Percentiles rank a stretch among this genome's conserved stretches.
Evolutionary conservation across 2,113 vertebrate genomes (phyloP).

Genomic region (Genyomyrus donnyi): DNA sequence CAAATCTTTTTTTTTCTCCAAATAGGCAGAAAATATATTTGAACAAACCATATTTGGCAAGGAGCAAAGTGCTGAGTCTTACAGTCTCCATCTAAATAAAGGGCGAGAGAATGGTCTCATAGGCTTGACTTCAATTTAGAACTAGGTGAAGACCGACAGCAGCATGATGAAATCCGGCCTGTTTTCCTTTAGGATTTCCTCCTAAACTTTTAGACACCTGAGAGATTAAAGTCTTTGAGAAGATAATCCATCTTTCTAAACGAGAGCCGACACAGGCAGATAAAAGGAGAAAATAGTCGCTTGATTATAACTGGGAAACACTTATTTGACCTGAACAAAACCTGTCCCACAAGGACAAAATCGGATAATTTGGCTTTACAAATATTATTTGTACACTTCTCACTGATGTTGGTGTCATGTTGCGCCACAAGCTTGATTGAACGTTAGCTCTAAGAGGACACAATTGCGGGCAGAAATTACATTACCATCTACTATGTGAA

Average conservation of each 20-base stretch:
- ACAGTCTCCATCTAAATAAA: slow-evolving; percentile 5
- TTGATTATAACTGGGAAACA: slow-evolving; percentile 16
- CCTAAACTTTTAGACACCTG: slow-evolving; percentile 18
- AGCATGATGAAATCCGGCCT: slow-evolving; percentile 11
- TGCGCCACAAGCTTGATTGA: background rate
- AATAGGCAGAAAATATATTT: background rate
- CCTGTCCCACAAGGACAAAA: background rate
- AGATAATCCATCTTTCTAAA: slow-evolving; percentile 29
- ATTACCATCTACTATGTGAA: background rate
- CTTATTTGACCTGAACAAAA: slow-evolving; percentile 1
- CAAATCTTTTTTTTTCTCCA: background rate
- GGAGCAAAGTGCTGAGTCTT: background rate
- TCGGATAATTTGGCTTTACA: slow-evolving; percentile 3
- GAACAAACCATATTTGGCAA: background rate
- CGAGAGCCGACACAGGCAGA: slow-evolving; percentile 19
- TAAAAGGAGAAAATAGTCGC: slow-evolving; percentile 21
- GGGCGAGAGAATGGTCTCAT: background rate
- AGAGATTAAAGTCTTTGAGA: slow-evolving; percentile 26
- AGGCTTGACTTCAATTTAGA: slow-evolving; percentile 18
- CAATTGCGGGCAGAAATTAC: background rate
- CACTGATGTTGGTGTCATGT: background rate
- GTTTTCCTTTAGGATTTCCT: slow-evolving; percentile 15
- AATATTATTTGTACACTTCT: slow-evolving; percentile 8
- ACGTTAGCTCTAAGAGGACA: background rate
- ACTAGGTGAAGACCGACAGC: background rate